Base-by-base conservation (phyloP, 2,797 vertebrate genomes). In the Rhadinocentrus ornatus region DNA sequence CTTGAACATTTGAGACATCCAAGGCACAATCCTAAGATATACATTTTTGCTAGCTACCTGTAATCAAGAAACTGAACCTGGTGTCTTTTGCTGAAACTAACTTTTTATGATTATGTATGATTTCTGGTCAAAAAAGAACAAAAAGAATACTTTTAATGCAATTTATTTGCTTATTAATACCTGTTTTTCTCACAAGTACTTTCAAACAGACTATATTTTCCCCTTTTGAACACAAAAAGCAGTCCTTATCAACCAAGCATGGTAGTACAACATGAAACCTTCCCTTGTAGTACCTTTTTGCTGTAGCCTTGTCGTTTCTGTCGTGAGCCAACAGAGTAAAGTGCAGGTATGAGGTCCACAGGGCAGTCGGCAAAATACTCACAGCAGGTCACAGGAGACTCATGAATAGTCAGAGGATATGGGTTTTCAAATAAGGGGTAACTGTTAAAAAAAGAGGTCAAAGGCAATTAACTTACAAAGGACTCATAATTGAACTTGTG, bases 351-450 rank as follows among this genome's bases (percentile, higher is more conserved):
- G 89, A 99, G 95, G 90, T 99, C 98, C 90, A 94, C 97, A 78
- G 97, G 96, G 92, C 98, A 99, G 92, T 99, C 97, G 75, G 97
- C 97, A 86, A 98, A 96, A 91, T 99, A 99, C 90, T 99, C 98
- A 71, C 98, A 99, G 93, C 97, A 99, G 35, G 98, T 99, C 78
- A 99, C 97, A 0, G 97, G 98, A 89, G 98, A 99, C 90, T 99
- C 98, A 0, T 99, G 98, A 91, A 99, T 97, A 60, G 94, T 97
- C 93, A 99, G 89, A 77, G 98, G 97, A 89, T 99, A 99, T 16
- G 98, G 98, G 91, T 99, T 99, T 91, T 99, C 98, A 91, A 99
- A 99, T 91, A 99, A 98, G 86, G 98, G 98, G 83, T 99, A 99
- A 82, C 98, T 99, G 92, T 67, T 56, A 27, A 55, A 26, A 22